phyloP scores from a whole-genome alignment of 2,888 invertebrate species.

The Mythimna loreyi region DNA sequence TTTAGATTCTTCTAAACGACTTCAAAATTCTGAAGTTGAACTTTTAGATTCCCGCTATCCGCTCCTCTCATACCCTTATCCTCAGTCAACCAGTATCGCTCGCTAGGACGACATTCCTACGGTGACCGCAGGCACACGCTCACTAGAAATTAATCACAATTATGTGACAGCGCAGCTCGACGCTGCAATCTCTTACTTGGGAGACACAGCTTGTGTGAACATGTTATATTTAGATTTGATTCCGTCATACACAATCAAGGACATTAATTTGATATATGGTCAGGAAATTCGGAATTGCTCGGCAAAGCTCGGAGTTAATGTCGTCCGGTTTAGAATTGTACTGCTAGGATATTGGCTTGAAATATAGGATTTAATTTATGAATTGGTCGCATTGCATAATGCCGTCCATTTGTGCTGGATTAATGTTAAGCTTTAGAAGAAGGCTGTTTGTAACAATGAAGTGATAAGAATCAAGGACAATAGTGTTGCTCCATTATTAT shows the following conservation, averaged over 20 bases:
- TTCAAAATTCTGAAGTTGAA: not conserved
- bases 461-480: conserved; percentile 44
- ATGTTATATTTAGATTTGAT: conserved; percentile 61
- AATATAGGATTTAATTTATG: conserved; percentile 54
- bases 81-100: conserved; percentile 66
- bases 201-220: conserved; percentile 70
- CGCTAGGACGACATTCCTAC: conserved; percentile 84
- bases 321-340: conserved; percentile 52
- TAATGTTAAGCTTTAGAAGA: conserved; percentile 18
- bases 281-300: conserved; percentile 57
- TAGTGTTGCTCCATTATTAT: conserved; percentile 9
- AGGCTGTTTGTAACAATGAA: conserved; percentile 51
- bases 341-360: conserved; percentile 43
- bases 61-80: conserved; percentile 64
- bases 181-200: conserved; percentile 71
- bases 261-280: conserved; percentile 58
- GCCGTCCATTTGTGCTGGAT: conserved; percentile 35
- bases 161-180: conserved; percentile 83
- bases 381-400: conserved; percentile 48
- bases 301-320: conserved; percentile 24
- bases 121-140: conserved; percentile 88
- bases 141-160: conserved; percentile 88
- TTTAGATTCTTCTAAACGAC: not conserved
- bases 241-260: conserved; percentile 64
- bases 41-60: conserved; percentile 52